Evolutionary conservation across 2,113 vertebrate genomes (phyloP), one percentile per base, ranked within the genome.

Genomic region (Rana temporaria): DNA sequence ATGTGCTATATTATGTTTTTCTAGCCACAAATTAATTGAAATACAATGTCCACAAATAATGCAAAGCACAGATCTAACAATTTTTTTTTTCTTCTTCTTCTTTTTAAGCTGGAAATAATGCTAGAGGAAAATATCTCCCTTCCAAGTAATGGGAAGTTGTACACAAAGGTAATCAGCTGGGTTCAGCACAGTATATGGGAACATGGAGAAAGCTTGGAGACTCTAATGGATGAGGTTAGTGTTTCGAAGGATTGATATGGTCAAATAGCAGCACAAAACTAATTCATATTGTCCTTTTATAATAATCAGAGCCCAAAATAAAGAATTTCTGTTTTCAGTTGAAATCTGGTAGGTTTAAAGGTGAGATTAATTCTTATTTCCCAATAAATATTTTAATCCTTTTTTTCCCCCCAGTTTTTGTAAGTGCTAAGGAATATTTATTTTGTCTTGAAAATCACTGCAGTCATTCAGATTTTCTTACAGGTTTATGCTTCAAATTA

Each of bases 191-290:
- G 97, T 93, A 93, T 99, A 87, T 98, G 96, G 97, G 98, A 99
- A 91, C 98, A 97, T 0, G 98, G 97, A 89, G 96, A 96, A 90
- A 96, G 93, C 75, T 94, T 99, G 90, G 96, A 97, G 87, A 95
- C 94, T 85, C 93, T 99, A 63, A 99, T 99, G 97, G 96, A 98
- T 91, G 97, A 99, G 98, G 98, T 99, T 94, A 98, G 98, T 98
- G 85, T 89, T 87, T 84, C 85, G 89, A 89, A 86, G 24, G 92
- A 92, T 90, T 89, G 20, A 24, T 59, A 24, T 68, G 8, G 19
- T 8, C 6, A 53, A 18, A 4, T 82, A 82, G 80, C 19, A 57
- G 42, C 67, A 26, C 52, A 59, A 22, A 76, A 83, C 81, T 83
- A 83, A 83, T 83, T 83, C 19, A 67, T 70, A 83, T 83, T 83